Evolutionary conservation across 2,113 vertebrate genomes (phyloP).

Genomic region (Pachyramphus minor): DNA sequence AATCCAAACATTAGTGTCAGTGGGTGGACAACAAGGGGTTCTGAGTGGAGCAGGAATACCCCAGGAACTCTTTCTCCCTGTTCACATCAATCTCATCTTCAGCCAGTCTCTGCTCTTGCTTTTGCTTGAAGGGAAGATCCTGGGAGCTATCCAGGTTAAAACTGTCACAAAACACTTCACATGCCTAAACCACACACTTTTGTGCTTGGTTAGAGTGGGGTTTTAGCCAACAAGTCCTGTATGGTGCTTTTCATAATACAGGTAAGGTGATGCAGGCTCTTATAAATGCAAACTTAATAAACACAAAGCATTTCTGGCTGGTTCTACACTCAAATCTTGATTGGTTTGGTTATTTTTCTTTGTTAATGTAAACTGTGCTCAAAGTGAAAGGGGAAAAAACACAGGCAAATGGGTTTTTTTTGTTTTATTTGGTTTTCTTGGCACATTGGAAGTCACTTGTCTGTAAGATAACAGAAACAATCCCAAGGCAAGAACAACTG

Average conservation of each 20-base stretch:
- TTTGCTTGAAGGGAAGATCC: not conserved
- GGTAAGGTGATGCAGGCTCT: not conserved
- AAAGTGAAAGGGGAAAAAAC: not conserved
- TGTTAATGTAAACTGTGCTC: not conserved
- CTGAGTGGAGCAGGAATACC: not conserved
- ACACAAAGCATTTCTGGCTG: not conserved
- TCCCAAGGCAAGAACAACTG: not conserved
- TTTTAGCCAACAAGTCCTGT: not conserved
- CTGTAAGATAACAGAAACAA: constrained; percentile 9
- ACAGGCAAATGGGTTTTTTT: not conserved
- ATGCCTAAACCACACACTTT: not conserved
- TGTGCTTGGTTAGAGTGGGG: not conserved
- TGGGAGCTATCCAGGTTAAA: not conserved
- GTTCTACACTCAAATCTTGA: not conserved
- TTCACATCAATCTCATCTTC: fast-evolving
- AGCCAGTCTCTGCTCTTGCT: not conserved
- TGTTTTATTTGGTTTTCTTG: not conserved
- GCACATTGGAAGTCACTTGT: not conserved
- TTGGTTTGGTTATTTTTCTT: not conserved
- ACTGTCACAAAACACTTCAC: not conserved
- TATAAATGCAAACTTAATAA: not conserved
- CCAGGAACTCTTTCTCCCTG: not conserved
- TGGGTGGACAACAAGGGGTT: not conserved
- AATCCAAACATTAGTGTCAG: not conserved
- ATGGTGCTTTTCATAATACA: not conserved